phyloP scores from a whole-genome alignment of 1,140 invertebrate species.

The Aradophagus sp. region DNA sequence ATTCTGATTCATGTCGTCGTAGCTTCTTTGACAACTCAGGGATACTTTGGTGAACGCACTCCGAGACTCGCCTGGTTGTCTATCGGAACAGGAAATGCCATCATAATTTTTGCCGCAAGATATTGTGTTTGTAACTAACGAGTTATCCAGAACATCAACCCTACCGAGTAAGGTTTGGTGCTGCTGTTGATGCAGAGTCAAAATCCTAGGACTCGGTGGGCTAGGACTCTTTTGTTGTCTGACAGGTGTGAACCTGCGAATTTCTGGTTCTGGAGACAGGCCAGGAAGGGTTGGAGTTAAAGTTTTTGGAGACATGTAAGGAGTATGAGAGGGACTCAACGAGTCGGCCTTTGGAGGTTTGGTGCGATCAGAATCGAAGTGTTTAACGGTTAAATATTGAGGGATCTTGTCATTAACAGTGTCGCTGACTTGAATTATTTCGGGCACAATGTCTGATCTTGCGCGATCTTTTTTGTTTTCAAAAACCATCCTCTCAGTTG shows the following conservation, averaged over 20 bases:
- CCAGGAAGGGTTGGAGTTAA: conserved; percentile 69
- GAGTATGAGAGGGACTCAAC: conserved; percentile 56
- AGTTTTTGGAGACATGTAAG: conserved; percentile 65
- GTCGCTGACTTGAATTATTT: conserved; percentile 34
- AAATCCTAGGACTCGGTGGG: conserved; percentile 60
- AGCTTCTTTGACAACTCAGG: conserved; percentile 65
- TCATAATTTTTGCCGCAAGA: conserved; percentile 61
- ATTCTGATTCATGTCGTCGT: conserved; percentile 70
- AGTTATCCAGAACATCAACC: conserved; percentile 42
- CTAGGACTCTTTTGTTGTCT: conserved; percentile 64
- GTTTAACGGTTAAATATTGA: conserved; percentile 66
- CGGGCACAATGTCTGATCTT: conserved; percentile 39
- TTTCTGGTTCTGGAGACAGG: conserved; percentile 64
- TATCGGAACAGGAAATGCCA: conserved; percentile 54
- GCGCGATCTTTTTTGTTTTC: conserved; percentile 49
- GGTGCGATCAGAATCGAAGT: conserved; percentile 58
- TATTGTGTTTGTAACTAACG: conserved; percentile 17
- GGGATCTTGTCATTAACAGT: conserved; percentile 57
- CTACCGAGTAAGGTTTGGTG: conserved; percentile 39
- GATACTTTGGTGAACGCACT: conserved; percentile 88
- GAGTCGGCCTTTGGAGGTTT: conserved; percentile 57
- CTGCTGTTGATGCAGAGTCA: conserved; percentile 43
- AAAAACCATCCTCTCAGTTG: conserved; percentile 13
- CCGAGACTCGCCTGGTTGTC: conserved; percentile 66
- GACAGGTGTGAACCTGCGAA: conserved; percentile 55